Percentiles rank a stretch among this genome's conserved stretches.
These are phyloP conservation scores for Myotis pilosus DNA, from an alignment of 2,797 vertebrate genomes.

Conservation along the genomic window DNA sequence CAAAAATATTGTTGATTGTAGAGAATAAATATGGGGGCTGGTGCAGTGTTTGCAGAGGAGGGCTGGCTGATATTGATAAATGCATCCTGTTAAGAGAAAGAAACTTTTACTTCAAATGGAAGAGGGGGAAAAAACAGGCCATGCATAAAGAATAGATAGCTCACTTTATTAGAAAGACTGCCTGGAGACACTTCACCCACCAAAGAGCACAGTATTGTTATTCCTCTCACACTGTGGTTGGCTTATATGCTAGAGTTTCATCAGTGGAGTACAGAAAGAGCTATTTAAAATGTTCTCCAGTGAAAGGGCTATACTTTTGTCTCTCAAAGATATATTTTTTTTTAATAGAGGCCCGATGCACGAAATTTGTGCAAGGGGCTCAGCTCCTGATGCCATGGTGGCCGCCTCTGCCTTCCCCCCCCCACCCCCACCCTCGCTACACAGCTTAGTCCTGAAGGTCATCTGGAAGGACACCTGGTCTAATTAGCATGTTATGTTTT, in stretches of 20 bases:
- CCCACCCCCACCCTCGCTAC: rapidly evolving
- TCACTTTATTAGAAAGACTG: slow-evolving; percentile 5
- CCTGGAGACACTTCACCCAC: neutral
- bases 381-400: too few species aligned
- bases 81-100: slow-evolving; percentile 37
- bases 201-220: neutral
- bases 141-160: slow-evolving; percentile 40
- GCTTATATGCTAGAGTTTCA: slow-evolving; percentile 18
- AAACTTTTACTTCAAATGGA: slow-evolving; percentile 44
- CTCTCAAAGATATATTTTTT: neutral
- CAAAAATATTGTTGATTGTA: neutral
- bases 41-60: neutral
- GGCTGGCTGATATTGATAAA: slow-evolving; percentile 45
- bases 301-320: neutral
- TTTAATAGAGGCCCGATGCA: neutral
- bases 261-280: neutral
- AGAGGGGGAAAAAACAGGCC: slow-evolving; percentile 22
- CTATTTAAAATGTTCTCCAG: neutral
- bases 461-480: too few species aligned
- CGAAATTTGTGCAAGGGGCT: too few species aligned
- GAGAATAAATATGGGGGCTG: neutral
- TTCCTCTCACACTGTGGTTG: neutral
- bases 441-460: too few species aligned
- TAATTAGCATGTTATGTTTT: too few species aligned
- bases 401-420: too few species aligned